phyloP scores from a whole-genome alignment of 2,888 invertebrate genomes.

The Piscicola geometra region DNA sequence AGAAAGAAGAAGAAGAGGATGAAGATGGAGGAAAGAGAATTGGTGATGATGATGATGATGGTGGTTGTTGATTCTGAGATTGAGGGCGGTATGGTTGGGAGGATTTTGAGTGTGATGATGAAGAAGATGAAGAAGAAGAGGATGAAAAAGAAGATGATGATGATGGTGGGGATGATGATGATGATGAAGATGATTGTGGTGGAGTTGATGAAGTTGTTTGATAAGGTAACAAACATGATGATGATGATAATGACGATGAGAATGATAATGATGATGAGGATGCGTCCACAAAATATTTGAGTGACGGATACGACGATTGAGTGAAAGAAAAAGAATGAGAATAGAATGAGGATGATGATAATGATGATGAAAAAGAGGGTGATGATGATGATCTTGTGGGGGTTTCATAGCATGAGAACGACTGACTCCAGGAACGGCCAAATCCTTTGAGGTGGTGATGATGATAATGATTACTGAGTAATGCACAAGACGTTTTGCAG shows the following conservation, averaged over 20 bases:
- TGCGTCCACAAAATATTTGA: no score
- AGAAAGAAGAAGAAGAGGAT: constrained; percentile 4
- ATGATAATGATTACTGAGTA: no score
- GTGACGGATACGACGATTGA: no score
- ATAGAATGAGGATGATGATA: neutral
- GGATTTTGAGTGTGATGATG: constrained; percentile 8
- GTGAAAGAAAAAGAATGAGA: neutral
- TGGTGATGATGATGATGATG: constrained; percentile 16
- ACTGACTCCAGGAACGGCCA: neutral
- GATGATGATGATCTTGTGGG: no score
- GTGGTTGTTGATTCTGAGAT: neutral
- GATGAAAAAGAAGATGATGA: no score
- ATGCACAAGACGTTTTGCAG: no score
- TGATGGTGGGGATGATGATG: no score
- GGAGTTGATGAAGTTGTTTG: no score
- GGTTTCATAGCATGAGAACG: neutral
- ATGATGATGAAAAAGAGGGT: neutral
- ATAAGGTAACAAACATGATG: no score
- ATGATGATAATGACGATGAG: no score
- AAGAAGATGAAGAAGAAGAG: neutral
- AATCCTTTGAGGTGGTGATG: neutral
- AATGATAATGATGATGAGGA: no score
- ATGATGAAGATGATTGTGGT: no score
- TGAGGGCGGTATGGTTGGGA: neutral
- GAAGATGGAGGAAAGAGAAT: neutral